phyloP scores from a whole-genome alignment of 2,113 vertebrate genomes.

The Ovis aries region ARS-UI_Ramb_v3.0 NC_056054.1:105190001-105190500 shows the following conservation, averaged over 20 bases:
- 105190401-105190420: background rate
- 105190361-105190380: conserved; percentile 71
- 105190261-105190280: background rate
- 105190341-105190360: conserved; percentile 68
- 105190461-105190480: conserved; percentile 84
- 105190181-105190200: conserved; percentile 94
- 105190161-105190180: conserved; percentile 88
- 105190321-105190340: conserved; percentile 75
- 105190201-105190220: conserved; percentile 93
- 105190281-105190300: conserved; percentile 65
- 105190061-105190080: background rate
- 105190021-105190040: background rate
- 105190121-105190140: conserved; percentile 81
- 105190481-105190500: conserved; percentile 51
- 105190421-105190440: background rate
- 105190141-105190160: background rate
- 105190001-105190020: background rate
- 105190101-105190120: conserved; percentile 89
- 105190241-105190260: background rate
- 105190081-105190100: conserved; percentile 94
- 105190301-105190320: conserved; percentile 39
- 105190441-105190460: conserved; percentile 84
- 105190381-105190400: background rate
- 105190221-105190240: conserved; percentile 36
- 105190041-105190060: rapidly evolving